Conservation (phyloP, 1,140 invertebrate genomes). For the Belonocnema kinseyi region DNA sequence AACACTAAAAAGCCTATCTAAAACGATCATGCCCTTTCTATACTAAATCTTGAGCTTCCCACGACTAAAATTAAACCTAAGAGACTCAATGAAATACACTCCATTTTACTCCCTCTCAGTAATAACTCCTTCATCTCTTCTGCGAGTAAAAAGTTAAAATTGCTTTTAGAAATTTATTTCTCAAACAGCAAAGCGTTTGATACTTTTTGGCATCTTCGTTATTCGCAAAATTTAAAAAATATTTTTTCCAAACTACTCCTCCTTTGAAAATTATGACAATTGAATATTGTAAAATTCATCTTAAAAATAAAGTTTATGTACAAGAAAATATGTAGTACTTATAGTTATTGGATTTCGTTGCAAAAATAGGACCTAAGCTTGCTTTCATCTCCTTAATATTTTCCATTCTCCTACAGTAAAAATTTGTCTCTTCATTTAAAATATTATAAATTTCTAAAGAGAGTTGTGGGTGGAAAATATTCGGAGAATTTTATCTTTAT, state of each 20-base stretch:
- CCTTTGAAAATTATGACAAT: too few relatives aligned
- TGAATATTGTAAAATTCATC: background rate
- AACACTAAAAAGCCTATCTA: background rate
- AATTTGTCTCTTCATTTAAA: conserved; percentile 15
- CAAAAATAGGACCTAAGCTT: conserved; percentile 18
- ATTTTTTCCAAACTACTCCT: background rate
- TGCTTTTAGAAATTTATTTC: background rate
- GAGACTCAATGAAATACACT: conserved; percentile 1
- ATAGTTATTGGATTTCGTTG: background rate
- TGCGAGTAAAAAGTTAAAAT: background rate
- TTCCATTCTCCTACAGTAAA: background rate
- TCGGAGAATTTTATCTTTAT: too few relatives aligned
- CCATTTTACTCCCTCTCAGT: conserved; percentile 2
- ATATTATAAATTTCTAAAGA: background rate
- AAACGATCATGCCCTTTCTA: background rate
- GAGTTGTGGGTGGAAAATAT: too few relatives aligned
- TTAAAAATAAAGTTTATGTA: background rate
- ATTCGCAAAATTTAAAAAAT: background rate
- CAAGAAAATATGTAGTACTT: background rate
- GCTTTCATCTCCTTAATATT: background rate
- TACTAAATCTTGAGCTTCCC: conserved; percentile 16
- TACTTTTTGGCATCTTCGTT: background rate
- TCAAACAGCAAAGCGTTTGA: background rate
- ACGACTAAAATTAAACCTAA: conserved; percentile 18
- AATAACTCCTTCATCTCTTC: background rate